Percentiles rank a stretch among this genome's conserved stretches.
phyloP scores from a whole-genome alignment of 2,888 invertebrate species.

The Lepas anatifera region DNA sequence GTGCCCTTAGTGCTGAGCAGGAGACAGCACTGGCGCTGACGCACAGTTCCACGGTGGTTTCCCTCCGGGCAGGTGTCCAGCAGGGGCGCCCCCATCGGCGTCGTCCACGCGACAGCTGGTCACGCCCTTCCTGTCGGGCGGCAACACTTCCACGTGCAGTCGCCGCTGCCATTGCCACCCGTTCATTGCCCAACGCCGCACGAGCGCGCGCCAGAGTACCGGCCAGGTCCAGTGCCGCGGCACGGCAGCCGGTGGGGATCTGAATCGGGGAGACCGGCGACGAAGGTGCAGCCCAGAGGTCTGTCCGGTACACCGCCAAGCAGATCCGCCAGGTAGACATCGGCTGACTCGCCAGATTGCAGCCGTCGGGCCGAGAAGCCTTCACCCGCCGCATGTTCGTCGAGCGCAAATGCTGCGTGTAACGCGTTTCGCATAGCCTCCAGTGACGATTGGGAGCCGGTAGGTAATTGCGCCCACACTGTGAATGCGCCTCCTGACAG shows the following conservation, averaged over 20 bases:
- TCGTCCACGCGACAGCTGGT: neutral
- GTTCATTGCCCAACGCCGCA: neutral
- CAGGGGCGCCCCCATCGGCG: neutral
- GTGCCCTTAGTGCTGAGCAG: neutral
- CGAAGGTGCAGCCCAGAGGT: neutral
- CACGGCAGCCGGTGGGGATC: neutral
- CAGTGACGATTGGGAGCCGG: neutral
- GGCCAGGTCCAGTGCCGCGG: neutral
- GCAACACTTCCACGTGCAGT: neutral
- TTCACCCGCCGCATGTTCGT: neutral
- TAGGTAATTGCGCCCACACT: neutral
- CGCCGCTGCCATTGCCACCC: neutral
- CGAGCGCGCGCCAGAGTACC: neutral
- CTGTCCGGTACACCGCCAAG: neutral
- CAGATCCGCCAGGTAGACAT: neutral
- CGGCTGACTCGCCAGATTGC: neutral
- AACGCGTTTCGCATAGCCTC: neutral
- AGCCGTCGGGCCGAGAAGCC: neutral
- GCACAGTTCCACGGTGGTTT: neutral
- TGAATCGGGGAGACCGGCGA: neutral
- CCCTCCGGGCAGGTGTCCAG: neutral
- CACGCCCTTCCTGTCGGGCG: neutral
- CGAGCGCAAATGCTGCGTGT: neutral
- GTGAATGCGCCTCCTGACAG: neutral
- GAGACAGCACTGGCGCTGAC: neutral